A percentile compares a stretch with the other conserved stretches of the same genome.
Evolutionary conservation across 2,113 vertebrate genomes (phyloP).

Genomic region (Cacatua alba): DNA sequence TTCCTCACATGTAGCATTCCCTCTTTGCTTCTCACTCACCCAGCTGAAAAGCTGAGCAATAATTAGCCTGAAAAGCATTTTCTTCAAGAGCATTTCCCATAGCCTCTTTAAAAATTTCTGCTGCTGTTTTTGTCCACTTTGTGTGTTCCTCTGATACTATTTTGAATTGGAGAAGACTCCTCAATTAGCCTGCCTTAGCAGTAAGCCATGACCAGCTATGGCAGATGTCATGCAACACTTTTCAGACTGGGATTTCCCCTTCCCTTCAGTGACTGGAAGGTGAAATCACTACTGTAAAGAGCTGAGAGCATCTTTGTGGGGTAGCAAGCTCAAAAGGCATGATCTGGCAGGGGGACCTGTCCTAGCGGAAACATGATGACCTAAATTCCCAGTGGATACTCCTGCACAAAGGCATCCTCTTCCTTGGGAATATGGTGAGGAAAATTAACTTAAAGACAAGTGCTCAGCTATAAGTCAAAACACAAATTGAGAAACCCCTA

Average conservation of each 20-base stretch:
- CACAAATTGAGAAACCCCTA: neutral
- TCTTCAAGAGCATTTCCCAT: accelerated
- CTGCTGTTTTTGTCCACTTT: neutral
- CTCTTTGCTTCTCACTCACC: neutral
- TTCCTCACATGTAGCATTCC: neutral
- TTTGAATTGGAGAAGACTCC: neutral
- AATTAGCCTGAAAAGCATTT: neutral
- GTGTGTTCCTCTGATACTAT: neutral
- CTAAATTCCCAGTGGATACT: neutral
- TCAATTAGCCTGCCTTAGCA: neutral
- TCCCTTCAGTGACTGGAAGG: neutral
- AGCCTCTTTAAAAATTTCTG: neutral
- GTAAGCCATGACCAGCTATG: accelerated
- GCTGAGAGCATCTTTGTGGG: neutral
- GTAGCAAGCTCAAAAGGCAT: neutral
- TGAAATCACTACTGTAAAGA: neutral
- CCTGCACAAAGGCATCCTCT: neutral
- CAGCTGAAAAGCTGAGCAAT: neutral
- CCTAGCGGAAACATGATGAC: neutral
- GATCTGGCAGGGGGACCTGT: neutral
- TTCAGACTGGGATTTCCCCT: neutral
- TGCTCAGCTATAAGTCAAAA: neutral
- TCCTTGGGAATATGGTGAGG: neutral
- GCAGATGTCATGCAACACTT: neutral
- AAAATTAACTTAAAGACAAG: neutral